Evolutionary conservation across 2,888 invertebrate species (phyloP).

Genomic region (Ischnura elegans): DNA sequence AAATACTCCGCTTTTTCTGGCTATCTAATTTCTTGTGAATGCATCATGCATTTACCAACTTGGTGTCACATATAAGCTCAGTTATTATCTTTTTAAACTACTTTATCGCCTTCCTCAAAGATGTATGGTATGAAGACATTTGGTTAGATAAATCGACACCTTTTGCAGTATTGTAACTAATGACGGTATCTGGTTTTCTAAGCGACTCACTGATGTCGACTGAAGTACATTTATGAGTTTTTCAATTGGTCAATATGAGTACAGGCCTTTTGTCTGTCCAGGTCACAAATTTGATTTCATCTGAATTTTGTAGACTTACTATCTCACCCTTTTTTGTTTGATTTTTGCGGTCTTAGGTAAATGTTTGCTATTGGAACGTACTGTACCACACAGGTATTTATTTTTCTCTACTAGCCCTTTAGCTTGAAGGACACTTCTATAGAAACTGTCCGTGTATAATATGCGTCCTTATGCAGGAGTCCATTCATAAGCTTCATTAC

Average conservation of each 20-base stretch:
- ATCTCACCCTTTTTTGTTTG: slow-evolving; percentile 70
- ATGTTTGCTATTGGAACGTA: slow-evolving; percentile 74
- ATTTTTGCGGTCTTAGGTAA: slow-evolving; percentile 74
- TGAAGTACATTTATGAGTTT: neutral
- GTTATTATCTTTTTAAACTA: slow-evolving; percentile 10
- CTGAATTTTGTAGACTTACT: too few species aligned
- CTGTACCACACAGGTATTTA: slow-evolving; percentile 75
- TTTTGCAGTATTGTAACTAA: slow-evolving; percentile 32
- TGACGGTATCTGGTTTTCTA: neutral
- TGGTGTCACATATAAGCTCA: neutral
- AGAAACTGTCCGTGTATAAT: slow-evolving; percentile 11
- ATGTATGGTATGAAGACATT: slow-evolving; percentile 44
- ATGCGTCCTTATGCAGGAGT: neutral
- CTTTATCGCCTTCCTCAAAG: too few species aligned
- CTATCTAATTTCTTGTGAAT: too few species aligned
- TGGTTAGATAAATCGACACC: slow-evolving; percentile 33
- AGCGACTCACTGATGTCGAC: neutral
- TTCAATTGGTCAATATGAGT: neutral
- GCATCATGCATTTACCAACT: neutral
- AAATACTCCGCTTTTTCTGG: slow-evolving; percentile 12
- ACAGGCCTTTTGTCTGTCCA: slow-evolving; percentile 36
- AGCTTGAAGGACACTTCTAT: slow-evolving; percentile 71
- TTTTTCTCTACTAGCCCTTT: slow-evolving; percentile 73
- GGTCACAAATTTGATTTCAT: too few species aligned
- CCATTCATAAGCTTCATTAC: slow-evolving; percentile 6